Conservation (phyloP, 64 coral and sea anemone species). For the Anthopleura sola region DNA sequence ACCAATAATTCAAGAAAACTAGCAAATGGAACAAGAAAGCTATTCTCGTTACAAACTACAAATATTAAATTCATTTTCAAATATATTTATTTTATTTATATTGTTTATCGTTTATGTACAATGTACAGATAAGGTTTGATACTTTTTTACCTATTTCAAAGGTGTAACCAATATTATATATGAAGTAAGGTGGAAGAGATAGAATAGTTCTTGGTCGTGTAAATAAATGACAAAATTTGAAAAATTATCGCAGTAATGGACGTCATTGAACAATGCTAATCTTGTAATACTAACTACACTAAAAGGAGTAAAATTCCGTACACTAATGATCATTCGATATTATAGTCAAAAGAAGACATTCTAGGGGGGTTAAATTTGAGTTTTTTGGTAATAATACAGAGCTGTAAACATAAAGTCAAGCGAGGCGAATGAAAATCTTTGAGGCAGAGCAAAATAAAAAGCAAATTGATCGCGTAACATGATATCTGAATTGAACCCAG, state of each 20-base stretch:
- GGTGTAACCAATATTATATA: not conserved
- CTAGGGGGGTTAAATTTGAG: not conserved
- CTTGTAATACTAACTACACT: not conserved
- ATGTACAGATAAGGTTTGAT: not conserved
- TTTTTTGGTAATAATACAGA: not conserved
- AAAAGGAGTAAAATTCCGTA: not conserved
- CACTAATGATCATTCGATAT: not conserved
- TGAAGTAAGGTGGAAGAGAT: not conserved
- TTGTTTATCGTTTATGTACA: not conserved
- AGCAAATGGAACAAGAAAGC: not conserved
- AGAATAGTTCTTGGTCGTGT: not conserved
- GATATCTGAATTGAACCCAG: not conserved
- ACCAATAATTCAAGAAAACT: not conserved
- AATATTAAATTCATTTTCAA: not conserved
- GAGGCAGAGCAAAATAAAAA: not conserved
- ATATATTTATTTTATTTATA: not conserved
- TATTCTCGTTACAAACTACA: not conserved
- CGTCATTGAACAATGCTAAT: not conserved
- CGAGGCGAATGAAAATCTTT: not conserved
- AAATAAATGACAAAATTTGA: not conserved
- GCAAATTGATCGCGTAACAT: not conserved
- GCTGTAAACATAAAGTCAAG: not conserved
- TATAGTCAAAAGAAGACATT: not conserved
- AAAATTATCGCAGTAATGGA: not conserved
- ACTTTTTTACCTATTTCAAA: not conserved